Conservation (phyloP, 2,888 invertebrate species). For the Protophormia terraenovae region DNA sequence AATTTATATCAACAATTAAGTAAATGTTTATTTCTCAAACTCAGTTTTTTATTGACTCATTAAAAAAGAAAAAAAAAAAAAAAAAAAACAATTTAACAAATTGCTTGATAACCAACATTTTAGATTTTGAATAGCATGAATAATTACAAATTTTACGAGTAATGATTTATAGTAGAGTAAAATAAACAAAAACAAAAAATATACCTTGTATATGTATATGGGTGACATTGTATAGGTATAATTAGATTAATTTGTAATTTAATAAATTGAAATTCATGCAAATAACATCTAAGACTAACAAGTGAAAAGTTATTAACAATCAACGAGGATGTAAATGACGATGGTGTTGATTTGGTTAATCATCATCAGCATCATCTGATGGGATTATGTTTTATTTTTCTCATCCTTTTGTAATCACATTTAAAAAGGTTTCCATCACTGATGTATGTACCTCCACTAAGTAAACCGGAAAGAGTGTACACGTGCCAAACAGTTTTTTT, state of each 20-base stretch:
- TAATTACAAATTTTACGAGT: too few species aligned
- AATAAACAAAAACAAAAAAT: too few species aligned
- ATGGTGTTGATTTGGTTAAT: background rate
- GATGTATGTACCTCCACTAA: background rate
- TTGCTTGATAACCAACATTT: too few species aligned
- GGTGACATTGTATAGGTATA: too few species aligned
- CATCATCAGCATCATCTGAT: background rate
- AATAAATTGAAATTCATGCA: background rate
- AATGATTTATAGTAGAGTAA: too few species aligned
- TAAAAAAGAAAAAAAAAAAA: too few species aligned
- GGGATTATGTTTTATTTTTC: background rate
- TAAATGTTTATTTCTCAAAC: too few species aligned
- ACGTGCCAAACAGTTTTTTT: conserved; percentile 54
- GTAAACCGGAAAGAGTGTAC: conserved; percentile 39
- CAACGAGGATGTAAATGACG: background rate
- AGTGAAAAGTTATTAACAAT: background rate
- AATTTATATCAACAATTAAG: too few species aligned
- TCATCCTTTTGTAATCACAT: background rate
- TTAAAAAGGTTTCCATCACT: background rate
- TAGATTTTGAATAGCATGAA: too few species aligned
- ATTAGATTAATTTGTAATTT: background rate
- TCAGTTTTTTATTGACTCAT: too few species aligned
- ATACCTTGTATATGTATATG: too few species aligned
- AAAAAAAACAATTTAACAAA: too few species aligned
- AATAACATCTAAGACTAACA: background rate